Conservation (phyloP, 2,797 vertebrate species). For the Hypotaenidia okinawae region DNA sequence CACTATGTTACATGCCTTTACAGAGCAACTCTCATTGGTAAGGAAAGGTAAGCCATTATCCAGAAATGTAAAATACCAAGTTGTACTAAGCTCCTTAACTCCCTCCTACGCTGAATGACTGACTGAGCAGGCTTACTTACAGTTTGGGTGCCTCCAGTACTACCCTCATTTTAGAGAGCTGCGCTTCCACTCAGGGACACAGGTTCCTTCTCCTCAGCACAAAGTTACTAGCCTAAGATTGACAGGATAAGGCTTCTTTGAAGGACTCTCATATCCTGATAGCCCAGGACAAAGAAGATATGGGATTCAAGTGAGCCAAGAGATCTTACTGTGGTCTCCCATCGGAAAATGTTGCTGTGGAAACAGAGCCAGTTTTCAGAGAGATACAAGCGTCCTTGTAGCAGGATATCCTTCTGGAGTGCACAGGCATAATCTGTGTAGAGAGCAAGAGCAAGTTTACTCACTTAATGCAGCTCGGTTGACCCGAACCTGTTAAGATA, state of each 20-base stretch:
- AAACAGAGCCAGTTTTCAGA: constrained; percentile 94
- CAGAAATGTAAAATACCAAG: neutral
- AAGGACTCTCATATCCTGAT: neutral
- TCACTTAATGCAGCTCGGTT: neutral
- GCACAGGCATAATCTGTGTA: constrained; percentile 90
- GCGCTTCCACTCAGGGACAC: neutral
- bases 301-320: neutral
- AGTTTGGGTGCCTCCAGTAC: neutral
- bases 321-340: constrained; percentile 88
- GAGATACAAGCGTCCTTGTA: constrained; percentile 92
- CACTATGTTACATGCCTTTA: neutral
- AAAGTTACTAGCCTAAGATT: neutral
- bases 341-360: constrained; percentile 94
- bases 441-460: constrained; percentile 46
- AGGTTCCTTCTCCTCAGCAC: neutral
- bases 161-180: neutral
- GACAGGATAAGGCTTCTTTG: neutral
- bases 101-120: neutral
- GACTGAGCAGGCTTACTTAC: neutral
- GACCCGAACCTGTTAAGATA: neutral
- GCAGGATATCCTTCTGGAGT: constrained; percentile 93
- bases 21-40: neutral
- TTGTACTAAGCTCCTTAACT: neutral
- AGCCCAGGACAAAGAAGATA: neutral
- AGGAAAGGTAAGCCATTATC: neutral